phyloP scores from a whole-genome alignment of 2,113 vertebrate genomes.

The Embiotoca jacksoni region DNA sequence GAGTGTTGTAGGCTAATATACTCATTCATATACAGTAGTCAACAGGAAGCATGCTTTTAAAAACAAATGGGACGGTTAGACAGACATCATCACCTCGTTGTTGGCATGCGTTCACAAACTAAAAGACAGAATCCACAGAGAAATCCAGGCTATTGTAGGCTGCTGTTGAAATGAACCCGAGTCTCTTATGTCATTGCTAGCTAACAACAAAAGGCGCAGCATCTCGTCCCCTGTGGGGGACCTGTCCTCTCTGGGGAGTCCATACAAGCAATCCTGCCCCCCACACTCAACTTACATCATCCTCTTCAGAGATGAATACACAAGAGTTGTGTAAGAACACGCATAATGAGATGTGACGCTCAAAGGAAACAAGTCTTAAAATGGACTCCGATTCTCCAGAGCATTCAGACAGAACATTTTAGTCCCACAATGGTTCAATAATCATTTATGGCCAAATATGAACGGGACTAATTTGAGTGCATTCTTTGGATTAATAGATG shows the following conservation, averaged over 20 bases:
- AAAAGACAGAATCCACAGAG: not conserved
- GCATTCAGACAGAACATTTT: slow-evolving; percentile 1
- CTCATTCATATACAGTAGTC: not conserved
- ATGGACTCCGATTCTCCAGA: slow-evolving; percentile 14
- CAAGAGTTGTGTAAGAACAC: slow-evolving; percentile 49
- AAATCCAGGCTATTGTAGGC: slow-evolving; percentile 4
- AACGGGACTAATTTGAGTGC: not conserved
- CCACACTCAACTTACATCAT: slow-evolving; percentile 52
- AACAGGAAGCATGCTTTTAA: slow-evolving; percentile 25
- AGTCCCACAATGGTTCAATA: not conserved
- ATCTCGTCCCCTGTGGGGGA: slow-evolving; percentile 30
- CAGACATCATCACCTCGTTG: slow-evolving; percentile 9
- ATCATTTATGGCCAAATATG: not conserved
- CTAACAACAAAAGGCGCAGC: slow-evolving; percentile 46
- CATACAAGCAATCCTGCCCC: slow-evolving; percentile 16
- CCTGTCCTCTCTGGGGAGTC: slow-evolving; percentile 31
- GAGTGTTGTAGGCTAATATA: slow-evolving; percentile 10
- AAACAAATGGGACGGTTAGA: not conserved
- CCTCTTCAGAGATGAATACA: slow-evolving; percentile 41
- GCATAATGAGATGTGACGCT: slow-evolving; percentile 1
- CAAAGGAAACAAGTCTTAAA: slow-evolving; percentile 1
- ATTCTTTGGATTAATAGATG: not conserved
- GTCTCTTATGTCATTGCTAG: slow-evolving; percentile 33
- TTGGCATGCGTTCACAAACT: slow-evolving; percentile 19
- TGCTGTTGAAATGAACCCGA: slow-evolving; percentile 22